phyloP scores from a whole-genome alignment of 2,113 vertebrate species.

The Rhegmatorhina hoffmannsi region DNA sequence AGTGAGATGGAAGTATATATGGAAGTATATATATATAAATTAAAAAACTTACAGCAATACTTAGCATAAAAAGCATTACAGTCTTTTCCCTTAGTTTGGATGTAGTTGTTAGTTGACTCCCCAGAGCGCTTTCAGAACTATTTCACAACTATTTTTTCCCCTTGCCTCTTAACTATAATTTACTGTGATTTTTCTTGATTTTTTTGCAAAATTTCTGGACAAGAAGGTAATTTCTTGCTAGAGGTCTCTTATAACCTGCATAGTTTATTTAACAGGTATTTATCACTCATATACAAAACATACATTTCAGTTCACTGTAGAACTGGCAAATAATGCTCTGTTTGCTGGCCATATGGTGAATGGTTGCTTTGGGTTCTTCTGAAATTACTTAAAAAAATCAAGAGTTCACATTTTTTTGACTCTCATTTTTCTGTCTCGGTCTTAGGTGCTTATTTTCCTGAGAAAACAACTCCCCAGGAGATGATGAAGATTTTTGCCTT shows the following conservation, averaged over 20 bases:
- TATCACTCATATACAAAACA: background rate
- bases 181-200: background rate
- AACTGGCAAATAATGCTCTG: background rate
- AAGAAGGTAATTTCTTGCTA: background rate
- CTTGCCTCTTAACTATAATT: background rate
- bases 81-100: background rate
- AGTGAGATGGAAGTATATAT: background rate
- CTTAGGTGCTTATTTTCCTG: constrained; percentile 86
- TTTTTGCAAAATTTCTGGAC: background rate
- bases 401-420: background rate
- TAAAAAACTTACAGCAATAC: background rate
- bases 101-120: background rate
- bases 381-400: background rate
- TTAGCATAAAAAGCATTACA: background rate
- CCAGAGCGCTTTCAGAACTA: background rate
- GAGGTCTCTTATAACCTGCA: background rate
- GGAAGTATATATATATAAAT: background rate
- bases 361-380: background rate
- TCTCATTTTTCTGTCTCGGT: background rate
- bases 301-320: background rate
- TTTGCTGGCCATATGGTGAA: background rate
- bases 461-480: constrained; percentile 89
- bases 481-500: constrained; percentile 98
- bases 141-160: background rate
- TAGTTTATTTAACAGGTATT: background rate